phyloP scores from a whole-genome alignment of 2,888 invertebrate genomes.

The Keiferia lycopersicella region DNA sequence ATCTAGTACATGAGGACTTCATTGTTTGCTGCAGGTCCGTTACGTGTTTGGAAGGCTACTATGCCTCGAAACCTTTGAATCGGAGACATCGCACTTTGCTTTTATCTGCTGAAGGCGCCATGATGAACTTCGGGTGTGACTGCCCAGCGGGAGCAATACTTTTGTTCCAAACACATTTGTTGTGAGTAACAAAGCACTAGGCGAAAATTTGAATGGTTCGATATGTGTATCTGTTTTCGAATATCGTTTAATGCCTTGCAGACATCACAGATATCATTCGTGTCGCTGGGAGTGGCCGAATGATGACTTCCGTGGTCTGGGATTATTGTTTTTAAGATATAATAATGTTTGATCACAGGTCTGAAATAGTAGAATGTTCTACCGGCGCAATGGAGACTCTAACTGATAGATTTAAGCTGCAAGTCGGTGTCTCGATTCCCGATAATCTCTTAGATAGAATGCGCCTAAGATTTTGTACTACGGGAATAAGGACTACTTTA shows the following conservation, averaged over 20 bases:
- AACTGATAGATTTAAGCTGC: constrained; percentile 50
- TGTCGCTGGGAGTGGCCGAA: no score
- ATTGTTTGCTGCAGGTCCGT: constrained; percentile 38
- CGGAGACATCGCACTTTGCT: constrained; percentile 61
- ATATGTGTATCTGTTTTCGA: no score
- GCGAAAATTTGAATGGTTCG: no score
- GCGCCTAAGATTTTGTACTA: constrained; percentile 44
- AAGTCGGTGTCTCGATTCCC: constrained; percentile 42
- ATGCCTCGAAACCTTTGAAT: constrained; percentile 62
- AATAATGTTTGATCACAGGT: constrained; percentile 44
- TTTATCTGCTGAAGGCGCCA: constrained; percentile 39
- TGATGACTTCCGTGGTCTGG: no score
- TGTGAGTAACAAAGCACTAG: constrained; percentile 41
- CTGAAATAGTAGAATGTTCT: constrained; percentile 63
- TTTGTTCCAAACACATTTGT: constrained; percentile 57
- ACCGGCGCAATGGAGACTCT: constrained; percentile 62
- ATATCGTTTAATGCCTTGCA: no score
- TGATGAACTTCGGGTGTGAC: constrained; percentile 44
- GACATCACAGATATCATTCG: no score
- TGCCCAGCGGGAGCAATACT: constrained; percentile 48
- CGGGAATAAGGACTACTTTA: constrained; percentile 46
- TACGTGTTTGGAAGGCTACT: constrained; percentile 59
- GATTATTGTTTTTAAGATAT: no score
- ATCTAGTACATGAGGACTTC: no score
- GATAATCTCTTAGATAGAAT: constrained; percentile 22